phyloP scores from a whole-genome alignment of 2,888 invertebrate genomes.

The Melipona beecheii region DNA sequence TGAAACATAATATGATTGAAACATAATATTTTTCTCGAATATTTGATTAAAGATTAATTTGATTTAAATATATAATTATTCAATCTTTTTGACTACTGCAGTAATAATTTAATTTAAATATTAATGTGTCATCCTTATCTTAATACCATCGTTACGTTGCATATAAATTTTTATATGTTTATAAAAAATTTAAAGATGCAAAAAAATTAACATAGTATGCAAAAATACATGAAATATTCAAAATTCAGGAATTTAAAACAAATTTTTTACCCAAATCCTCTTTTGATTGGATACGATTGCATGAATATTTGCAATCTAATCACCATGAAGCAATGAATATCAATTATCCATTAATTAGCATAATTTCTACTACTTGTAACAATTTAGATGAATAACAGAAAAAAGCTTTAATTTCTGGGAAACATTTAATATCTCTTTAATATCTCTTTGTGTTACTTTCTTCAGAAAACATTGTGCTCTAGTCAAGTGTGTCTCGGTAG shows the following conservation, averaged over 20 bases:
- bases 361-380: neutral
- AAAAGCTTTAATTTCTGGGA: neutral
- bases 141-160: neutral
- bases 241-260: too few species aligned
- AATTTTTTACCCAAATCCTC: too few species aligned
- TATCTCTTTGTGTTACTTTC: conserved; percentile 6
- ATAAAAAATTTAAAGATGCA: too few species aligned
- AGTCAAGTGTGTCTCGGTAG: conserved; percentile 92
- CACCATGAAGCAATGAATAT: too few species aligned
- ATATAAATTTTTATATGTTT: too few species aligned
- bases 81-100: neutral
- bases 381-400: neutral
- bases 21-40: neutral
- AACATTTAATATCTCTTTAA: neutral
- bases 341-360: neutral
- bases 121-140: neutral
- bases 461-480: conserved; percentile 89
- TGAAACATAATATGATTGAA: too few species aligned
- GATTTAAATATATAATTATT: neutral
- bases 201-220: too few species aligned
- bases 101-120: neutral
- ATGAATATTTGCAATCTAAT: too few species aligned
- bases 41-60: neutral
- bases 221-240: too few species aligned
- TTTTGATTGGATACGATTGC: too few species aligned